Percentiles rank a stretch among this genome's conserved stretches.
These are phyloP conservation scores for Chromis chromis DNA, from an alignment of 2,797 vertebrate species.

Conservation along the genomic window DNA sequence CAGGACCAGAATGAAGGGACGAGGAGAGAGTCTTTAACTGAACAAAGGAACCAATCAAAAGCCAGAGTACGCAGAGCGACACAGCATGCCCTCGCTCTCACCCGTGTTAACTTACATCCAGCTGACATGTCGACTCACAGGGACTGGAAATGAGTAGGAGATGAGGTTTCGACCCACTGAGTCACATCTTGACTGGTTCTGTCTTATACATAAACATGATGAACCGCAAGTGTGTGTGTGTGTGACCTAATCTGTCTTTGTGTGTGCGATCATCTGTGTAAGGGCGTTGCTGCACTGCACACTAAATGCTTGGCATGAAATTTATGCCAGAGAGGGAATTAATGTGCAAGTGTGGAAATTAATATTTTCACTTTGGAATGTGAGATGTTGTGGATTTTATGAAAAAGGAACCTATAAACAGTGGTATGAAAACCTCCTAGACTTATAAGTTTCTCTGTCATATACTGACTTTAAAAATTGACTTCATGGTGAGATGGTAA, in stretches of 20 bases:
- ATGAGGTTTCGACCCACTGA: slow-evolving; percentile 72
- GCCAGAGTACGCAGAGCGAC: slow-evolving; percentile 14
- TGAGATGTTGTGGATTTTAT: not conserved
- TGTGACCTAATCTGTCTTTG: slow-evolving; percentile 21
- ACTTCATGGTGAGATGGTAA: too few species aligned
- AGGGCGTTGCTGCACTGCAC: not conserved
- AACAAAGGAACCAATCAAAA: slow-evolving; percentile 40
- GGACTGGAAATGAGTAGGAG: slow-evolving; percentile 65
- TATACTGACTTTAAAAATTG: too few species aligned
- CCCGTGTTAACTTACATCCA: slow-evolving; percentile 54
- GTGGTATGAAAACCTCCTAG: too few species aligned
- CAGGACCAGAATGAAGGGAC: not conserved
- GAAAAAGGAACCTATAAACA: too few species aligned
- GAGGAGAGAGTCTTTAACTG: slow-evolving; percentile 24
- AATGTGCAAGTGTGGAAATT: not conserved
- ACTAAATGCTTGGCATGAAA: not conserved
- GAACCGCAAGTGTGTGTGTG: slow-evolving; percentile 12
- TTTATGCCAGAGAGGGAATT: not conserved
- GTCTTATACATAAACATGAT: slow-evolving; percentile 77
- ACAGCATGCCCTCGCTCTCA: slow-evolving; percentile 37
- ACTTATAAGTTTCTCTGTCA: too few species aligned
- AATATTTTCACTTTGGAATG: not conserved
- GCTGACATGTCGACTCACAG: slow-evolving; percentile 50
- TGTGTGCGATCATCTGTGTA: slow-evolving; percentile 33
- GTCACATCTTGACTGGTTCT: slow-evolving; percentile 51